A percentile compares a stretch with the other conserved stretches of the same genome.
Conservation (phyloP, 2,797 vertebrate species). For the Delichon dasypus region DNA sequence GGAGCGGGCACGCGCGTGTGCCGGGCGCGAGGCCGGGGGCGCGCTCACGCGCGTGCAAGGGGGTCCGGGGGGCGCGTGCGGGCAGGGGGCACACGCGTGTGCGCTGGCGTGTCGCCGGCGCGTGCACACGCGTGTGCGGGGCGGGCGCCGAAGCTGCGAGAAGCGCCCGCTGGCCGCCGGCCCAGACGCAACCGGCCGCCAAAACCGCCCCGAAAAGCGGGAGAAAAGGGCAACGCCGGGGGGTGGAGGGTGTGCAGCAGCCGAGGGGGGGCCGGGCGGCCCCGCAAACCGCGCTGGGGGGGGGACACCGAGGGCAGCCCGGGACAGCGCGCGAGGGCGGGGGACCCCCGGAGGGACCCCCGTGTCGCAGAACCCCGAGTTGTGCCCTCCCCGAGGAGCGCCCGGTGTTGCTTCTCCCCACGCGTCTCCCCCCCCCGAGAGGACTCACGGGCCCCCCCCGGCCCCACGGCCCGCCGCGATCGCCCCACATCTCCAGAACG, state of each 20-base stretch:
- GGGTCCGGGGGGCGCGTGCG: too few species aligned
- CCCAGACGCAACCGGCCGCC: background rate
- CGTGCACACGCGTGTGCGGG: conserved; percentile 37
- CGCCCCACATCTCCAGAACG: background rate
- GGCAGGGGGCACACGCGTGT: background rate
- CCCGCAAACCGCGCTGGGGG: too few species aligned
- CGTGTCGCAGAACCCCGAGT: too few species aligned
- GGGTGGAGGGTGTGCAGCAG: too few species aligned
- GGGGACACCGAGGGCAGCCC: too few species aligned
- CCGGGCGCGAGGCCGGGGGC: too few species aligned
- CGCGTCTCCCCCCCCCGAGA: background rate
- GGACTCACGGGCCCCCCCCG: background rate
- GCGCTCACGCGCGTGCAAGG: background rate
- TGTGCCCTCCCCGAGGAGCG: too few species aligned
- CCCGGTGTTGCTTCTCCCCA: background rate
- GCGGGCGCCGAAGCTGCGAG: conserved; percentile 41
- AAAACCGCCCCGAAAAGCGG: conserved; percentile 33
- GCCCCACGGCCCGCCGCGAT: too few species aligned
- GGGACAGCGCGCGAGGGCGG: background rate
- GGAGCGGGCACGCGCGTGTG: too few species aligned
- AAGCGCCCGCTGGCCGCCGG: conserved; percentile 16
- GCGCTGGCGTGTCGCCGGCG: background rate
- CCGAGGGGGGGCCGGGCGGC: too few species aligned
- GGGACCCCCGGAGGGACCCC: too few species aligned
- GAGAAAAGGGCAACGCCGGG: background rate